Conservation (phyloP, 2,888 invertebrate genomes). For the Perithous albicinctus region DNA sequence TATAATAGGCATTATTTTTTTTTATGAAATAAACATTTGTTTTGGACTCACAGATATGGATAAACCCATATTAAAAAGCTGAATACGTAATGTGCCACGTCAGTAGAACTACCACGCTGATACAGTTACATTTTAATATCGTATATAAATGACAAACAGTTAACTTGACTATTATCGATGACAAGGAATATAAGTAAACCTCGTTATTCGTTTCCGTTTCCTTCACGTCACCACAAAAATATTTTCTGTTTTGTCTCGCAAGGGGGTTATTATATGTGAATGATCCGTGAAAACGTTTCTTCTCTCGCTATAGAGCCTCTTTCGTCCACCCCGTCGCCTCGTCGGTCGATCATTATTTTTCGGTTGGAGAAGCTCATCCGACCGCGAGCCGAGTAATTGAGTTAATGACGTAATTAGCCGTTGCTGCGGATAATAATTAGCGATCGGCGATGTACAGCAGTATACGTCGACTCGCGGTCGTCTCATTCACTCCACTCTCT, state of each 20-base stretch:
- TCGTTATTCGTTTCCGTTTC: neutral
- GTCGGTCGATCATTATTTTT: constrained; percentile 70
- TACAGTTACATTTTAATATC: too few species aligned
- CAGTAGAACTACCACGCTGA: too few species aligned
- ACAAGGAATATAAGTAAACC: neutral
- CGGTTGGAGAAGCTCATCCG: constrained; percentile 53
- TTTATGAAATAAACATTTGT: too few species aligned
- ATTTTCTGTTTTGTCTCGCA: neutral
- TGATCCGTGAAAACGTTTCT: constrained; percentile 62
- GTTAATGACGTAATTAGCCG: constrained; percentile 81
- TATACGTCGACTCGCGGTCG: constrained; percentile 30
- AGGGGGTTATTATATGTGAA: constrained; percentile 32
- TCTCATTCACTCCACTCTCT: constrained; percentile 30
- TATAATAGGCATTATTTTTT: too few species aligned
- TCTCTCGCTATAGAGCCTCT: neutral
- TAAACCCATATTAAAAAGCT: too few species aligned
- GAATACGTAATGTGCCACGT: too few species aligned
- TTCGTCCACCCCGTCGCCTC: constrained; percentile 34
- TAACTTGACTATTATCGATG: neutral
- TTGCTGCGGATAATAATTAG: constrained; percentile 76
- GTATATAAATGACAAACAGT: neutral
- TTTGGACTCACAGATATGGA: too few species aligned
- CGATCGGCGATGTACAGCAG: constrained; percentile 65
- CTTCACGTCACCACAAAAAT: neutral
- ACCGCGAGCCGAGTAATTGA: constrained; percentile 75